phyloP scores from a whole-genome alignment of 2,888 invertebrate genomes.

The Serripes groenlandicus region DNA sequence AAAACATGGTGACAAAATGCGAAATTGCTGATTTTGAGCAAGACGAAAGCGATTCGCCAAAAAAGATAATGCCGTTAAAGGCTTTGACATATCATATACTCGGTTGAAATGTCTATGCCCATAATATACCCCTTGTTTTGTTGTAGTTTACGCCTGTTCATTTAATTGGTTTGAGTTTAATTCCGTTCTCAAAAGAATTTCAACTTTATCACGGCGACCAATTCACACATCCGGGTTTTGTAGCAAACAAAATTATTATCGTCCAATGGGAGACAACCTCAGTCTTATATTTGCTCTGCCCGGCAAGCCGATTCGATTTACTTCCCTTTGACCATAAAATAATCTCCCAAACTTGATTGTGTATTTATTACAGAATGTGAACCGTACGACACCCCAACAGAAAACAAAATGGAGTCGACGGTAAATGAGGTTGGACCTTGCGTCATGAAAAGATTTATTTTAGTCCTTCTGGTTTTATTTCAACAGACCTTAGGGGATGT shows the following conservation, averaged over 20 bases:
- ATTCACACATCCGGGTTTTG: neutral
- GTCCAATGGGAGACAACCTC: too few species aligned
- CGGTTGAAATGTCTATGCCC: too few species aligned
- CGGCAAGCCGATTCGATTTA: neutral
- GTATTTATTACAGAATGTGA: neutral
- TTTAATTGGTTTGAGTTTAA: too few species aligned
- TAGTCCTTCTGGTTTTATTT: conserved; percentile 10
- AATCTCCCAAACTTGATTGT: neutral
- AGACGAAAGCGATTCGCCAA: too few species aligned
- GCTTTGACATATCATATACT: too few species aligned
- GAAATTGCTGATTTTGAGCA: too few species aligned
- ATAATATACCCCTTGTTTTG: too few species aligned
- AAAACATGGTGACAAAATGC: too few species aligned
- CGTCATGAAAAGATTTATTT: neutral
- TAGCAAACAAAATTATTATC: neutral
- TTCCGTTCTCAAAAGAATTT: neutral
- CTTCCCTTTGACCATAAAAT: neutral
- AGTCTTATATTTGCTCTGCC: too few species aligned
- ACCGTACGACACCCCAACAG: neutral
- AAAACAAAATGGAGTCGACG: conserved; percentile 4
- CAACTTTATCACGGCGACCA: neutral
- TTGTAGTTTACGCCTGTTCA: too few species aligned
- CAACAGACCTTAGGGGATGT: conserved; percentile 19
- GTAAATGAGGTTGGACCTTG: neutral
- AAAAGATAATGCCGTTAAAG: too few species aligned